These are phyloP conservation scores for Chelmon rostratus DNA, from an alignment of 2,797 vertebrate genomes.

Conservation along the genomic window DNA sequence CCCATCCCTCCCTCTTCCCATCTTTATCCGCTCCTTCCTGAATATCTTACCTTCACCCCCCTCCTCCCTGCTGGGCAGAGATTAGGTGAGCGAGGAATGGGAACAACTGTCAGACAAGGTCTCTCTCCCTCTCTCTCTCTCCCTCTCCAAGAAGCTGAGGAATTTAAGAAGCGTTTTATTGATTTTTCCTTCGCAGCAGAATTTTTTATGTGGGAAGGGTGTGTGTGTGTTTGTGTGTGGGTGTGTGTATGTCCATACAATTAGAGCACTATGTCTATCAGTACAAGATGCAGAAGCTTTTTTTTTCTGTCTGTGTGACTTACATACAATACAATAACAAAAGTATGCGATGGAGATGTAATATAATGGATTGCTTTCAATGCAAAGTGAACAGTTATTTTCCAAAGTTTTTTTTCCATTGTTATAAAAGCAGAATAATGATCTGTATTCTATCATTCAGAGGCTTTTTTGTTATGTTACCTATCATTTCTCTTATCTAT, in stretches of 20 bases:
- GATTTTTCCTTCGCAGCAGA: slow-evolving; percentile 57
- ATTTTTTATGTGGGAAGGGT: slow-evolving; percentile 27
- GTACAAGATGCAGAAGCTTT: background rate
- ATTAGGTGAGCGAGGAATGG: slow-evolving; percentile 39
- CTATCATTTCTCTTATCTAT: background rate
- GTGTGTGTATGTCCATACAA: slow-evolving; percentile 10
- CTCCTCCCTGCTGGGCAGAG: slow-evolving; percentile 35
- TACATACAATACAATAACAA: background rate
- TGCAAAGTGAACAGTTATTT: background rate
- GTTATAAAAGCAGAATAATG: background rate
- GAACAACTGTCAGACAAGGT: slow-evolving; percentile 41
- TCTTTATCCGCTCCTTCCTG: slow-evolving; percentile 16
- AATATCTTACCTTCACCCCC: slow-evolving; percentile 17
- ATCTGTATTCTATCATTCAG: background rate
- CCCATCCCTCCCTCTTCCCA: background rate
- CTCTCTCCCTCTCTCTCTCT: slow-evolving; percentile 16
- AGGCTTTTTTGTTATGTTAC: background rate
- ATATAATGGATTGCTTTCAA: background rate
- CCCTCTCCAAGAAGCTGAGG: slow-evolving; percentile 37
- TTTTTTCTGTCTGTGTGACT: background rate
- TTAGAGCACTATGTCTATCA: background rate
- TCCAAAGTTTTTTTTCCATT: background rate
- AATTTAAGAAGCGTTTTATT: slow-evolving; percentile 73
- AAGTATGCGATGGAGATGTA: background rate
- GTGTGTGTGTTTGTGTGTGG: background rate